Conservation (phyloP, 2,797 vertebrate species). For the Gallirallus australis region DNA sequence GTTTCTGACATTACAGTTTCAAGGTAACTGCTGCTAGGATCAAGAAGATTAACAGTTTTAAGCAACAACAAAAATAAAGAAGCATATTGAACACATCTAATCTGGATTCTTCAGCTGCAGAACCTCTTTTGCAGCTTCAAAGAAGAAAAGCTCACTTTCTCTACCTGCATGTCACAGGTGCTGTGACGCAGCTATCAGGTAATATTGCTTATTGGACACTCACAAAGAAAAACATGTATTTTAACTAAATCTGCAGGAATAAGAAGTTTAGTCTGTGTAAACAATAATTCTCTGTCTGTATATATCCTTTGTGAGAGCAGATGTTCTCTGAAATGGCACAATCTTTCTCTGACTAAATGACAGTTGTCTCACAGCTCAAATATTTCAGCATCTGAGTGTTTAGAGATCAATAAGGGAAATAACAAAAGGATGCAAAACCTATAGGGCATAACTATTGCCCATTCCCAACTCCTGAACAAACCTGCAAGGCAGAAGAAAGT, state of each 20-base stretch:
- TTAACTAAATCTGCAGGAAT: neutral
- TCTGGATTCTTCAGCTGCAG: neutral
- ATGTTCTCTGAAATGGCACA: neutral
- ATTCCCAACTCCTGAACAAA: neutral
- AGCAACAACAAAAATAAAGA: neutral
- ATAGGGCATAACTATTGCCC: neutral
- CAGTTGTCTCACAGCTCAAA: neutral
- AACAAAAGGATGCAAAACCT: neutral
- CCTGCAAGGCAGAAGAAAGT: neutral
- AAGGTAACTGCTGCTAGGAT: neutral
- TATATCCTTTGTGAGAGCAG: neutral
- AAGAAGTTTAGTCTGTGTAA: neutral
- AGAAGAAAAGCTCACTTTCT: neutral
- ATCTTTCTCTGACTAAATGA: constrained; percentile 3
- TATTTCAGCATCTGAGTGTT: neutral
- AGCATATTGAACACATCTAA: neutral
- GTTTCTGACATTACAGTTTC: neutral
- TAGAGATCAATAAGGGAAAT: constrained; percentile 1
- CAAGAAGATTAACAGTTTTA: neutral
- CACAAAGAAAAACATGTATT: neutral
- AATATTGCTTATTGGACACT: neutral
- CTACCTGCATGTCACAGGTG: neutral
- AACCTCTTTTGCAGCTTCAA: neutral
- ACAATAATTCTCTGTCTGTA: neutral
- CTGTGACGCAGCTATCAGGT: neutral